Evolutionary conservation across 1,140 invertebrate genomes (phyloP).

Genomic region (Andrena cerasifolii): DNA sequence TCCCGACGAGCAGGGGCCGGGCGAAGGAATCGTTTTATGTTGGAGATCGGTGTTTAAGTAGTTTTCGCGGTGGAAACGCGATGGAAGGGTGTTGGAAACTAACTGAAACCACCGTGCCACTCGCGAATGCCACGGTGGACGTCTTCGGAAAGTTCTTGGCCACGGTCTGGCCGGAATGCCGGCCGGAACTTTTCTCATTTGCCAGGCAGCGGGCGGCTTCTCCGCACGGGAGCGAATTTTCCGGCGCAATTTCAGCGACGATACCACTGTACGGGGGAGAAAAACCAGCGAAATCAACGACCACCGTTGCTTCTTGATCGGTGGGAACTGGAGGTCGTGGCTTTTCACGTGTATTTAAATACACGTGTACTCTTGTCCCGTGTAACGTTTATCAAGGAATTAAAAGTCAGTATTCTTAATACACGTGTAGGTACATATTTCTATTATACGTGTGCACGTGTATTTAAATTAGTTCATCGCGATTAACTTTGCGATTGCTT

Average conservation of each 20-base stretch:
- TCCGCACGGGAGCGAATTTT: not conserved
- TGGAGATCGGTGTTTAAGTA: not conserved
- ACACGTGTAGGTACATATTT: too few species aligned
- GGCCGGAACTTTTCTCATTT: conserved; percentile 60
- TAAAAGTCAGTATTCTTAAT: too few species aligned
- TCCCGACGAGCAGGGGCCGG: not conserved
- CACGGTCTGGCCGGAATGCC: not conserved
- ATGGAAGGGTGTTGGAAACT: conserved; percentile 2
- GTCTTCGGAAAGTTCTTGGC: conserved; percentile 40
- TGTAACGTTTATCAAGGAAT: too few species aligned
- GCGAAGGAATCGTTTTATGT: not conserved
- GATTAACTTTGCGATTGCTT: too few species aligned
- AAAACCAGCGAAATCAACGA: not conserved
- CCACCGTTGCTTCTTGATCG: too few species aligned
- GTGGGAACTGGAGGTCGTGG: too few species aligned
- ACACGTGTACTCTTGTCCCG: too few species aligned
- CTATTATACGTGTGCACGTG: too few species aligned
- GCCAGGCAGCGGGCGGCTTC: conserved; percentile 14
- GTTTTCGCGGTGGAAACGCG: not conserved
- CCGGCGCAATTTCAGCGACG: not conserved
- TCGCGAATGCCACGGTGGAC: conserved; percentile 39
- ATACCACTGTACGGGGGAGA: not conserved
- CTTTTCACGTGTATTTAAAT: too few species aligned
- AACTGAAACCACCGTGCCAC: conserved; percentile 2
- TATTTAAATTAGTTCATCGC: too few species aligned